These are phyloP conservation scores for Doryteuthis pealeii DNA, from an alignment of 1,140 invertebrate species.

Conservation along the genomic window DNA sequence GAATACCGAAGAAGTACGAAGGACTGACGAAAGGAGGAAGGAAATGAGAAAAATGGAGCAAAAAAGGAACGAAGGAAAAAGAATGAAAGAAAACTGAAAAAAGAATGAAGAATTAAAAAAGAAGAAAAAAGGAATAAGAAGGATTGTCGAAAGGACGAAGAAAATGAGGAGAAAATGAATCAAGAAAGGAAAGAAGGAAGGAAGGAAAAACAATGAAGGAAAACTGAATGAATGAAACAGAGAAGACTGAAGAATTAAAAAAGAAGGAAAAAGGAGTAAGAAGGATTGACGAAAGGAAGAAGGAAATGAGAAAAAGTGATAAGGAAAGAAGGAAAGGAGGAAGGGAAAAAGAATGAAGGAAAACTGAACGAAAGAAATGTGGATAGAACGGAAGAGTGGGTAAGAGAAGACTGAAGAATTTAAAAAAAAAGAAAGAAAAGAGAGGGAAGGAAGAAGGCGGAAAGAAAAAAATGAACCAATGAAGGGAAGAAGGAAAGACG, in stretches of 20 bases:
- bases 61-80: not conserved
- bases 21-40: not conserved
- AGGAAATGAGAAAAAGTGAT: not conserved
- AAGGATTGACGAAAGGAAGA: not conserved
- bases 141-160: not conserved
- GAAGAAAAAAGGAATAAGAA: too few relatives aligned
- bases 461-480: too few relatives aligned
- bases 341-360: not conserved
- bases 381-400: not conserved
- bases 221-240: not conserved
- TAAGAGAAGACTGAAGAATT: not conserved
- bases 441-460: not conserved
- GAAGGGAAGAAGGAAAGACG: too few relatives aligned
- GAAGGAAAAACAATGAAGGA: not conserved
- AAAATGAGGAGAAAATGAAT: not conserved
- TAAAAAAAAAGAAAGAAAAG: not conserved
- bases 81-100: not conserved
- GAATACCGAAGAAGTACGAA: not conserved
- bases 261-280: not conserved
- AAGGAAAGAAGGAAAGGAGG: not conserved
- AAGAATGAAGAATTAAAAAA: too few relatives aligned
- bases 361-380: not conserved
- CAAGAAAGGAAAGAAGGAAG: not conserved
- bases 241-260: not conserved
- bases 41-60: not conserved